A percentile compares a stretch with the other conserved stretches of the same genome.
These are phyloP conservation scores for Myrmophylax atrothorax DNA, from an alignment of 2,113 vertebrate genomes.

Conservation along the genomic window DNA sequence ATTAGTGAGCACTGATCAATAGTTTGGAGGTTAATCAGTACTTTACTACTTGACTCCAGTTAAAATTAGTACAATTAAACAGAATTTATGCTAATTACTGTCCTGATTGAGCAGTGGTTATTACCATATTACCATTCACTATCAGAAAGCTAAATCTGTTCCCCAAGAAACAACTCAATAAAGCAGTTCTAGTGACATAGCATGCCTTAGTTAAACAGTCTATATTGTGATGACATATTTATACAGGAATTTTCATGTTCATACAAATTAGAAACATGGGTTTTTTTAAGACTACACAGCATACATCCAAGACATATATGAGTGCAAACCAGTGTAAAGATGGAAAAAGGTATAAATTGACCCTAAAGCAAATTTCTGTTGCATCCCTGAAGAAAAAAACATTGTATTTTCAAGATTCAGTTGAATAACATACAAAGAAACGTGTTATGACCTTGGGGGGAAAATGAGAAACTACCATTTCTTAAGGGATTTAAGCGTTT, in stretches of 20 bases:
- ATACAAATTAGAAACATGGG: background rate
- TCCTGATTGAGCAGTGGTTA: slow-evolving; percentile 57
- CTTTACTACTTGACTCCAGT: slow-evolving; percentile 26
- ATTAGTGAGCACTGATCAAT: slow-evolving; percentile 45
- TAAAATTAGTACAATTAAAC: slow-evolving; percentile 60
- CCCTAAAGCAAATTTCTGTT: background rate
- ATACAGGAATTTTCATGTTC: background rate
- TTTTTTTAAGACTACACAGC: background rate
- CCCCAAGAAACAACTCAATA: slow-evolving; percentile 4
- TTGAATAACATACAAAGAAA: background rate
- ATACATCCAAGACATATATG: background rate
- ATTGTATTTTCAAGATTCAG: background rate
- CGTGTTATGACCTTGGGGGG: background rate
- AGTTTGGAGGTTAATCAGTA: slow-evolving; percentile 61
- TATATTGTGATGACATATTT: background rate
- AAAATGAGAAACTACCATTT: background rate
- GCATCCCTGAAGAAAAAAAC: background rate
- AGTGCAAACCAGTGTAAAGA: background rate
- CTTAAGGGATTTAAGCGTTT: background rate
- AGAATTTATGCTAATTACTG: slow-evolving; percentile 57
- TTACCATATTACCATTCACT: slow-evolving; percentile 43
- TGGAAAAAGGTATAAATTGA: background rate
- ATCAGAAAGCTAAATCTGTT: slow-evolving; percentile 26
- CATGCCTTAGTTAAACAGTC: background rate
- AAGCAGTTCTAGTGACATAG: slow-evolving; percentile 1